These are phyloP conservation scores for Bergia sp. DNA, from an alignment of 92 coral and sea anemone genomes.

Conservation along the genomic window DNA sequence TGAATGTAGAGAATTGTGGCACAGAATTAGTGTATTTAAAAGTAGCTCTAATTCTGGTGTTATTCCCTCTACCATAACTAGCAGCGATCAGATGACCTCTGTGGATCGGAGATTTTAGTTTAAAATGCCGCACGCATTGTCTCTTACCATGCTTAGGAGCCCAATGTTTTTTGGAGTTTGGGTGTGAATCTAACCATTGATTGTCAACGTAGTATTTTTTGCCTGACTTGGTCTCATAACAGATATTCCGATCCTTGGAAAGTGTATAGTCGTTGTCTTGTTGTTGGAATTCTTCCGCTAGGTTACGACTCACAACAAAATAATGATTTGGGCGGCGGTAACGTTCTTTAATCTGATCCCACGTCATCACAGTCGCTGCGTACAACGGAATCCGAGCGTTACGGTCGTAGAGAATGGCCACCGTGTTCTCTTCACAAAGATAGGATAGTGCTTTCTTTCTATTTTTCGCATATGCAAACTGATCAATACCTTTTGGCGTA, in stretches of 20 bases:
- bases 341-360: conserved; percentile 13
- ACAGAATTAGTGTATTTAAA: conserved; percentile 23
- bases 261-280: neutral
- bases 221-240: neutral
- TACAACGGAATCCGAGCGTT: conserved; percentile 44
- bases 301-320: neutral
- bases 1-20: conserved; percentile 15
- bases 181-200: neutral
- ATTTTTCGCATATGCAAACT: neutral
- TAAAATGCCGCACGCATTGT: neutral
- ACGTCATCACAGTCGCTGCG: conserved; percentile 33
- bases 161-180: too few species aligned
- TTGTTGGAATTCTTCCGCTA: neutral
- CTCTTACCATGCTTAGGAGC: neutral
- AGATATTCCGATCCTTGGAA: neutral
- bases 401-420: conserved; percentile 44
- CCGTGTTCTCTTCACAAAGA: conserved; percentile 24
- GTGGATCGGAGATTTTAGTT: neutral
- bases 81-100: conserved; percentile 27
- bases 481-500: conserved; percentile 10
- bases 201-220: neutral
- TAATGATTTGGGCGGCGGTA: neutral
- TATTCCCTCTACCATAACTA: conserved; percentile 2
- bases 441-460: neutral
- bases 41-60: neutral